These are phyloP conservation scores for Bothrops jararaca DNA, from an alignment of 2,113 vertebrate species.

Conservation along the genomic window DNA sequence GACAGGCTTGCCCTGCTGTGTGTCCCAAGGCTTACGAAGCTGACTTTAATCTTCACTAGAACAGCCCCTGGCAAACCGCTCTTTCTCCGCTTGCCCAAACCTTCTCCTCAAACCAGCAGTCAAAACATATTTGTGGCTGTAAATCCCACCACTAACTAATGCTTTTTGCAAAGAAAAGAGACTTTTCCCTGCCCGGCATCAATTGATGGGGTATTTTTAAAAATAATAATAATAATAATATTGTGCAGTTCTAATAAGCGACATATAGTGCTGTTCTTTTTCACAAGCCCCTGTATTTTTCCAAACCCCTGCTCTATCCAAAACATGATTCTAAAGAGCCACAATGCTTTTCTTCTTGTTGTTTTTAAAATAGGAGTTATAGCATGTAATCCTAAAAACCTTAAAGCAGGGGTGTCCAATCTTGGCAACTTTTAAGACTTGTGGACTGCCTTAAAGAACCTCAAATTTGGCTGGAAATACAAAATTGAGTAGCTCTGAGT, in stretches of 20 bases:
- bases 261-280: not conserved
- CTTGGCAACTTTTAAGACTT: too few relatives aligned
- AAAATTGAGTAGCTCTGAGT: not conserved
- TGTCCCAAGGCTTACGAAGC: not conserved
- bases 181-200: not conserved
- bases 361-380: not conserved
- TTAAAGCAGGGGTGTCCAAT: not conserved
- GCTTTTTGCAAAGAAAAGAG: not conserved
- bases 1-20: not conserved
- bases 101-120: not conserved
- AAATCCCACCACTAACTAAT: not conserved
- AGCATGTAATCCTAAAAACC: not conserved
- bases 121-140: not conserved
- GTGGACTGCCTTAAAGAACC: too few relatives aligned
- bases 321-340: not conserved
- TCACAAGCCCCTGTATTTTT: not conserved
- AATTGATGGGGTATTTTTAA: not conserved
- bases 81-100: not conserved
- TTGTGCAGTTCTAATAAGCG: not conserved
- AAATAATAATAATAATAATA: too few relatives aligned
- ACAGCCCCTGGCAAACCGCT: not conserved
- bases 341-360: not conserved
- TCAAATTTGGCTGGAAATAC: not conserved
- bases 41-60: not conserved
- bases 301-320: not conserved